Conservation (phyloP, 2,888 invertebrate genomes). For the Drepana falcataria region DNA sequence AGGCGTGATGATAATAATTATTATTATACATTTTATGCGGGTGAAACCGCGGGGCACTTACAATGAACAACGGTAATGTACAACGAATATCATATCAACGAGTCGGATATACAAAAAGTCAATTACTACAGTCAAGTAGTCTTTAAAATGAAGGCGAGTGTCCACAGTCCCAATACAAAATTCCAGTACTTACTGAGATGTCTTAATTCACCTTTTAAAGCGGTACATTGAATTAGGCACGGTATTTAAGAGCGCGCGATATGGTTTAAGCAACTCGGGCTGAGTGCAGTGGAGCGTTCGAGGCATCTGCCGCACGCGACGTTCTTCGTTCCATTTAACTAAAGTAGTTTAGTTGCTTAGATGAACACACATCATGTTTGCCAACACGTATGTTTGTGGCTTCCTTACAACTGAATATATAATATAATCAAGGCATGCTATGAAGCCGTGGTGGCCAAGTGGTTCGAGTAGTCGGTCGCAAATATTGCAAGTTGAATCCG, state of each 20-base stretch:
- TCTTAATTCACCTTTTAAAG: constrained; percentile 5
- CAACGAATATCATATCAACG: no score
- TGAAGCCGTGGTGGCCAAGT: no score
- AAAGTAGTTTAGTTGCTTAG: constrained; percentile 3
- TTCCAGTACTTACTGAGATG: not conserved
- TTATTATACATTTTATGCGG: no score
- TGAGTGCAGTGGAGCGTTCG: constrained; percentile 29
- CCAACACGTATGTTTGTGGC: not conserved
- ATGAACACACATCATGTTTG: not conserved
- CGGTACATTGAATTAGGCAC: constrained; percentile 10
- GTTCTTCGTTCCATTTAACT: constrained; percentile 15
- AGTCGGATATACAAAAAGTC: no score
- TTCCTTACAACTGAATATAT: no score
- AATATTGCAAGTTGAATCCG: no score
- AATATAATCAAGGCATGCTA: no score
- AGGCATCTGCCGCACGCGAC: constrained; percentile 31
- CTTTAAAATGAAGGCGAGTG: not conserved
- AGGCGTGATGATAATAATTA: no score
- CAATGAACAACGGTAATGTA: no score
- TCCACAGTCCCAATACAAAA: not conserved
- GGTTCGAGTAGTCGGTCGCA: no score
- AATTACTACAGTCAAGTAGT: no score
- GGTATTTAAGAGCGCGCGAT: constrained; percentile 13
- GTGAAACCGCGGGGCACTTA: no score
- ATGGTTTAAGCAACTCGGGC: constrained; percentile 22